Base-by-base conservation (phyloP, 2,113 vertebrate species). In the Nasalis larvatus region DNA sequence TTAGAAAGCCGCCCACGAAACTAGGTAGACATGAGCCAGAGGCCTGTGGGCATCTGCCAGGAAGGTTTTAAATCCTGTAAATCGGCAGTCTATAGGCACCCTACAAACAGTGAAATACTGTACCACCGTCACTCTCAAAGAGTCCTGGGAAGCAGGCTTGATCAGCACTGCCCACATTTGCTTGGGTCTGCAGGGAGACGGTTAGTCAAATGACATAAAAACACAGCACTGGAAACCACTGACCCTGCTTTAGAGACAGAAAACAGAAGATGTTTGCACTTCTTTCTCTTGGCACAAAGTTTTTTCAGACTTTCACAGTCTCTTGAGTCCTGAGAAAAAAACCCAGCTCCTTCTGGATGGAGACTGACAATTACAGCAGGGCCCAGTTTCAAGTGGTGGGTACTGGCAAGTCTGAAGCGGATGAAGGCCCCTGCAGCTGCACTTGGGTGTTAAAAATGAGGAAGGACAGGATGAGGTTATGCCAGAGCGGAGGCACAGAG, bases 61-160 rank as follows among this genome's bases (percentile, higher is more conserved):
- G 92, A 97, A 97, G 97, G 95, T 96, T 98, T 86, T 95, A 96
- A 96, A 91, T 91, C 69, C 11, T 77, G n/a, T 96, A 66, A 96
- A 93, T 83, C 58, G 63, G 89, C 94, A 87, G 63, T 98, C 95
- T 95, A 69, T 81, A 95, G 95, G 81, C 86, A 91, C 30, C 95
- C 91, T 97, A 96, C 95, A 93, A 49, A 60, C 95, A 92, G 91
- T 91, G 91, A 97, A 97, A 82, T 11, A 87, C 40, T 77, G 49
- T 77, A 96, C 87, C 93, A 90, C n/a, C 47, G 47, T 68, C 63
- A 86, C 92, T 91, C 96, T 96, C 96, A 74, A 95, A 90, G 32
- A 35, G 25, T 91, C 73, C 71, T 32, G 58, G 60, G 82, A 96
- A 93, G 52, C 95, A 94, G 94, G 45, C 95, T 95, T 37, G 23